phyloP scores from a whole-genome alignment of 2,888 invertebrate genomes.

The Pammene aurita region DNA sequence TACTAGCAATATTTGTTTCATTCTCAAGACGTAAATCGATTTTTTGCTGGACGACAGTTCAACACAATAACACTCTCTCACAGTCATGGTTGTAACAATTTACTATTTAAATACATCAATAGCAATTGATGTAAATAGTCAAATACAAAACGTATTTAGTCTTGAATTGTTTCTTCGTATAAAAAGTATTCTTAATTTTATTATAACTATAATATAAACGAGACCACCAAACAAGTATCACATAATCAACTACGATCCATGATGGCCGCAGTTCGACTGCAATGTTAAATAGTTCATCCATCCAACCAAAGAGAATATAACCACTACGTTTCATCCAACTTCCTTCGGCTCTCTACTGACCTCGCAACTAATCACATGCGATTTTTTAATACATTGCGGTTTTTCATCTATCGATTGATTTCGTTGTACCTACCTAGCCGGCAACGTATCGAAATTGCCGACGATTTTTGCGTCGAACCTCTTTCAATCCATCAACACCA shows the following conservation, averaged over 20 bases:
- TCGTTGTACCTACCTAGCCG: too few relatives aligned
- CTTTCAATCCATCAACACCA: too few relatives aligned
- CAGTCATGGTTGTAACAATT: conserved; percentile 69
- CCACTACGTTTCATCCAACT: not conserved
- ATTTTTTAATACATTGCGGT: too few relatives aligned
- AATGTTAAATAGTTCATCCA: conserved; percentile 26
- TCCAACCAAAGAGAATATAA: not conserved
- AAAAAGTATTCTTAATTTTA: conserved; percentile 11
- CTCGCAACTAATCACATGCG: too few relatives aligned
- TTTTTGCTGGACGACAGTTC: conserved; percentile 79
- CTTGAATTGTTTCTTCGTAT: conserved; percentile 48
- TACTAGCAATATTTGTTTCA: conserved; percentile 78
- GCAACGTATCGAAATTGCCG: too few relatives aligned
- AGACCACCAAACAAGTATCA: not conserved
- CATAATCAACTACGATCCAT: conserved; percentile 72
- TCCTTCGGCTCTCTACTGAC: too few relatives aligned
- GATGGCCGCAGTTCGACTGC: conserved; percentile 73
- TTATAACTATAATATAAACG: conserved; percentile 16
- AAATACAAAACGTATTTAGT: conserved; percentile 47
- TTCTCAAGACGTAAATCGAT: conserved; percentile 81
- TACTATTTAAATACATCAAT: conserved; percentile 51
- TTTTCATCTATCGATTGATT: too few relatives aligned
- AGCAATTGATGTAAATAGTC: conserved; percentile 44
- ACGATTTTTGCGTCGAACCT: too few relatives aligned
- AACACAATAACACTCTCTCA: conserved; percentile 79